Percentiles rank a stretch among this genome's conserved stretches.
phyloP scores from a whole-genome alignment of 2,888 invertebrate species.

The Escarpia spicata region DNA sequence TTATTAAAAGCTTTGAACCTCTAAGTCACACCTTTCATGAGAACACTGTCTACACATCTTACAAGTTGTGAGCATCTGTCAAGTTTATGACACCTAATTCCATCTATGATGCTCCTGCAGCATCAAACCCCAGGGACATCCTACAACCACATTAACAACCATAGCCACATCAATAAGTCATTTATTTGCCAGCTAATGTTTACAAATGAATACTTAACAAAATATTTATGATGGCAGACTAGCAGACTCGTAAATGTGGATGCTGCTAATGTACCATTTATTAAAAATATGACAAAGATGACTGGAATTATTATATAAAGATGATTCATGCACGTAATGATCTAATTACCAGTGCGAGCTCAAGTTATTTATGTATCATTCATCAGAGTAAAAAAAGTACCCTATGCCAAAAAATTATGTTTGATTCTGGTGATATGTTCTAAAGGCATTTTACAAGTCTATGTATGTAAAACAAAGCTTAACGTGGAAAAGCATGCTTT shows the following conservation, averaged over 20 bases:
- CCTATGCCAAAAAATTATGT: too few relatives aligned
- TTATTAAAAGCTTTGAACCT: too few relatives aligned
- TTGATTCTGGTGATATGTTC: too few relatives aligned
- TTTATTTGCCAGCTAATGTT: background rate
- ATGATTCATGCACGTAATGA: background rate
- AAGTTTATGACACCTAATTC: background rate
- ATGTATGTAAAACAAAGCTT: too few relatives aligned
- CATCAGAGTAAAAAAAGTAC: too few relatives aligned
- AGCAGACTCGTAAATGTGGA: background rate
- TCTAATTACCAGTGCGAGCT: background rate
- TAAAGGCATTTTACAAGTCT: too few relatives aligned
- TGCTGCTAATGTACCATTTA: background rate
- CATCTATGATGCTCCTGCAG: background rate
- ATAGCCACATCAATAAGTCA: background rate
- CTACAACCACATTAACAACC: background rate
- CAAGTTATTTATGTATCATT: background rate
- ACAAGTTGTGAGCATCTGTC: background rate
- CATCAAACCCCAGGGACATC: background rate
- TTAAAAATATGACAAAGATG: background rate
- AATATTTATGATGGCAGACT: background rate
- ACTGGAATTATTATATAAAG: background rate
- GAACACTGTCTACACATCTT: background rate
- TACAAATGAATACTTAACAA: conserved; percentile 6
- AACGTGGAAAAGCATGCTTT: too few relatives aligned
- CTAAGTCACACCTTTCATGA: too few relatives aligned